phyloP scores from a whole-genome alignment of 2,888 invertebrate species.

The Lasioglossum vierecki region DNA sequence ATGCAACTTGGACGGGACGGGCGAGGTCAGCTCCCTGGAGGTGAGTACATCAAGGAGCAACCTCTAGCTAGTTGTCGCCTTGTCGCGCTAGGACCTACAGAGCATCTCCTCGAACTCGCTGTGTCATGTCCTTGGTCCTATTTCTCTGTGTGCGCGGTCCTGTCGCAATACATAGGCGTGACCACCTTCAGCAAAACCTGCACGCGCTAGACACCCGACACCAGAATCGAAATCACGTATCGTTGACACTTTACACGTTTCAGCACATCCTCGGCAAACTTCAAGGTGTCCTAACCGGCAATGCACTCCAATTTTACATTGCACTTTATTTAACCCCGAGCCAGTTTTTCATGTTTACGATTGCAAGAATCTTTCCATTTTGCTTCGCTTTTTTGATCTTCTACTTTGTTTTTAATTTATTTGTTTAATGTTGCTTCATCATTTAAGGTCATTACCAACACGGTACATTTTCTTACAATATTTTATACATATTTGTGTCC shows the following conservation, averaged over 20 bases:
- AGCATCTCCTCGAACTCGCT: slow-evolving; percentile 33
- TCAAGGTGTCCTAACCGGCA: neutral
- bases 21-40: slow-evolving; percentile 88
- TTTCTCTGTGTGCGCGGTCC: slow-evolving; percentile 18
- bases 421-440: too few relatives aligned
- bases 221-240: slow-evolving; percentile 64
- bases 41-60: slow-evolving; percentile 83
- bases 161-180: slow-evolving; percentile 18
- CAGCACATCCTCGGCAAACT: slow-evolving; percentile 34
- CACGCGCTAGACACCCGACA: slow-evolving; percentile 52
- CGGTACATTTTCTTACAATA: too few relatives aligned
- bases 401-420: too few relatives aligned
- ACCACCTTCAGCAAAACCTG: slow-evolving; percentile 48
- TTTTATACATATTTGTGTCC: too few relatives aligned
- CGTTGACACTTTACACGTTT: slow-evolving; percentile 60
- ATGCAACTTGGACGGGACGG: slow-evolving; percentile 93
- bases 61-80: slow-evolving; percentile 66
- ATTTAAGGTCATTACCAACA: too few relatives aligned
- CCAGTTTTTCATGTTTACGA: too few relatives aligned
- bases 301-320: neutral
- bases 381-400: too few relatives aligned
- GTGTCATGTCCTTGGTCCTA: slow-evolving; percentile 24
- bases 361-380: too few relatives aligned
- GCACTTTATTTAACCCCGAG: neutral
- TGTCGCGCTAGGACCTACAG: slow-evolving; percentile 49